Conservation (phyloP, 2,888 invertebrate species). For the Erebia aethiops region DNA sequence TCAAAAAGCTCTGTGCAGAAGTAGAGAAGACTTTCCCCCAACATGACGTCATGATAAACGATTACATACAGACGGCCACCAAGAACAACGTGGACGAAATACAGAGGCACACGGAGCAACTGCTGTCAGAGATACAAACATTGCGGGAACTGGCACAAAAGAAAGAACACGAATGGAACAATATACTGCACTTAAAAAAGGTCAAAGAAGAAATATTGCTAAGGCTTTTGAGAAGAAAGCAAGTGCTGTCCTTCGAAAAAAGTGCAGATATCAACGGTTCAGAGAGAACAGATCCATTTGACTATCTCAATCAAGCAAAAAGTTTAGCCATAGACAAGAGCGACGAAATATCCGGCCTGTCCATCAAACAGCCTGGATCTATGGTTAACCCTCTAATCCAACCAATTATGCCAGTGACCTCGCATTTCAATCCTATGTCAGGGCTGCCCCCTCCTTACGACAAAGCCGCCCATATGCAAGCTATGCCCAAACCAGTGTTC, state of each 20-base stretch:
- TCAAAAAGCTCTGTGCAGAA: constrained; percentile 78
- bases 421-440: constrained; percentile 70
- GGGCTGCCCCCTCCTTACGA: constrained; percentile 76
- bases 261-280: constrained; percentile 68
- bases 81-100: constrained; percentile 84
- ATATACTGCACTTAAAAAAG: constrained; percentile 90
- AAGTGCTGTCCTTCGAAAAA: constrained; percentile 81
- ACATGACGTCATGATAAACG: constrained; percentile 84
- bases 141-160: constrained; percentile 88
- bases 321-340: constrained; percentile 76
- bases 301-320: constrained; percentile 72
- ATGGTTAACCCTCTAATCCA: constrained; percentile 66
- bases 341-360: constrained; percentile 74
- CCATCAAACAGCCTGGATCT: constrained; percentile 69
- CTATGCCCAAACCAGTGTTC: constrained; percentile 72
- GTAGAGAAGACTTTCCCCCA: constrained; percentile 79
- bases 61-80: constrained; percentile 85
- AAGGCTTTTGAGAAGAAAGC: constrained; percentile 87
- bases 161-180: constrained; percentile 94
- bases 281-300: constrained; percentile 68
- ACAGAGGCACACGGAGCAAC: constrained; percentile 85
- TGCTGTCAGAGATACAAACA: constrained; percentile 86
- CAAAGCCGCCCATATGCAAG: constrained; percentile 71
- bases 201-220: constrained; percentile 92
- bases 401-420: constrained; percentile 63